phyloP scores from a whole-genome alignment of 2,888 invertebrate genomes.

The Leptinotarsa peninsularis region DNA sequence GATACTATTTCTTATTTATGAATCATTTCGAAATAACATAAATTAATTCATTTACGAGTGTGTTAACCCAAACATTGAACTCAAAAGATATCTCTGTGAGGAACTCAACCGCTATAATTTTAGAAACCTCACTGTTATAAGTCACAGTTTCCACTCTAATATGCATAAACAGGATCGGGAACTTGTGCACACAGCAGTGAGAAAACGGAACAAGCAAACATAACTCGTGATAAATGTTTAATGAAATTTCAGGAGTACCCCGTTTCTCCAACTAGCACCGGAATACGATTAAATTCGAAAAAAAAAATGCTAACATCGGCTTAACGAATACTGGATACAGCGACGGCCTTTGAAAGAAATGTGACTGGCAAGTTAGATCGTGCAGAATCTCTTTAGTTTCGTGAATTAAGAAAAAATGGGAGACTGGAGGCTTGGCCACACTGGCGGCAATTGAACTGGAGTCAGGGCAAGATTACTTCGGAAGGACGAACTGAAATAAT shows the following conservation, averaged over 20 bases:
- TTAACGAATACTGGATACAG: constrained; percentile 4
- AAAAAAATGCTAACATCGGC: neutral
- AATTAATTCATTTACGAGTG: too few species aligned
- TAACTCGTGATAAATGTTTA: neutral
- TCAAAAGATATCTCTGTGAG: neutral
- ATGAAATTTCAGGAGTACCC: neutral
- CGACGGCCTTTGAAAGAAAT: constrained; percentile 22
- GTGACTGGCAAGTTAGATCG: constrained; percentile 29
- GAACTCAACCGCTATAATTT: too few species aligned
- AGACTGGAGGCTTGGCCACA: constrained; percentile 22
- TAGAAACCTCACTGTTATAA: neutral
- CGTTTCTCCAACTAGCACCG: neutral
- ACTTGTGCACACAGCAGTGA: neutral
- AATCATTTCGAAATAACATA: too few species aligned
- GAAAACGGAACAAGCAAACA: neutral
- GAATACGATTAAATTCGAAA: constrained; percentile 1
- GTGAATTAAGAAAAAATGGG: constrained; percentile 22
- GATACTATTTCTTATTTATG: too few species aligned
- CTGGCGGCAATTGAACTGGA: neutral
- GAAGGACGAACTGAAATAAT: neutral
- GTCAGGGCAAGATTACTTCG: neutral
- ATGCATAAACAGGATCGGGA: neutral
- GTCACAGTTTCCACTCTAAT: neutral
- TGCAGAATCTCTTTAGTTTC: constrained; percentile 45
- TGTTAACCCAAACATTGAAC: too few species aligned